Conservation (phyloP, 2,113 vertebrate genomes). For the Eclectus roratus region DNA sequence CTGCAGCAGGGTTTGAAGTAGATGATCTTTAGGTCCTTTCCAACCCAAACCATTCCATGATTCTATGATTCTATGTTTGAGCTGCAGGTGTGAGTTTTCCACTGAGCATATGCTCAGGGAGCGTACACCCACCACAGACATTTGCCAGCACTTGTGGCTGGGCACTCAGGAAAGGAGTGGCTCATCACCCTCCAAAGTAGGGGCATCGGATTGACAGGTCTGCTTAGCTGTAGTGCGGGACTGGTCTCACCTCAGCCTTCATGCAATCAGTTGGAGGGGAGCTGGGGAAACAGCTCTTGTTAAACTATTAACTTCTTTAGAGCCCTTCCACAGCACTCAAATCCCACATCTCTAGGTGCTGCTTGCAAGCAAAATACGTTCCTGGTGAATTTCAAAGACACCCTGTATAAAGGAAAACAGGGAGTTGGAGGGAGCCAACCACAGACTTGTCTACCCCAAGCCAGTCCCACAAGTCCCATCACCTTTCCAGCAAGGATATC, state of each 20-base stretch:
- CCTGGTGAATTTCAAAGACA: background rate
- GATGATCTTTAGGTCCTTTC: background rate
- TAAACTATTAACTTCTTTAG: accelerated
- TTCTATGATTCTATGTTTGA: background rate
- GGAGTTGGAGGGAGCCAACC: background rate
- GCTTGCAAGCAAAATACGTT: background rate
- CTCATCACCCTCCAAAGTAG: accelerated
- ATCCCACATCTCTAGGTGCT: background rate
- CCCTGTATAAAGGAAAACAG: background rate
- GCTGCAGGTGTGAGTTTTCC: accelerated
- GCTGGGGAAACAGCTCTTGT: background rate
- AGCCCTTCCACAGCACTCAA: background rate
- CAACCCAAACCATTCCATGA: background rate
- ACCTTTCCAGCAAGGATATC: background rate
- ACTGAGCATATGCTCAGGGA: accelerated
- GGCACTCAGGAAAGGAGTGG: background rate
- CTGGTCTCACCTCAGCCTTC: background rate
- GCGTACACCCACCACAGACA: accelerated
- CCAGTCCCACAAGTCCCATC: background rate
- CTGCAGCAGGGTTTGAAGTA: background rate
- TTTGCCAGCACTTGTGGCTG: background rate
- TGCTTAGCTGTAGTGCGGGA: background rate
- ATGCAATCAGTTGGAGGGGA: background rate
- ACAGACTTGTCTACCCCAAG: background rate
- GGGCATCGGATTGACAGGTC: background rate